Base-by-base conservation (phyloP, 2,888 invertebrate species). In the Caenorhabditis becei region DNA sequence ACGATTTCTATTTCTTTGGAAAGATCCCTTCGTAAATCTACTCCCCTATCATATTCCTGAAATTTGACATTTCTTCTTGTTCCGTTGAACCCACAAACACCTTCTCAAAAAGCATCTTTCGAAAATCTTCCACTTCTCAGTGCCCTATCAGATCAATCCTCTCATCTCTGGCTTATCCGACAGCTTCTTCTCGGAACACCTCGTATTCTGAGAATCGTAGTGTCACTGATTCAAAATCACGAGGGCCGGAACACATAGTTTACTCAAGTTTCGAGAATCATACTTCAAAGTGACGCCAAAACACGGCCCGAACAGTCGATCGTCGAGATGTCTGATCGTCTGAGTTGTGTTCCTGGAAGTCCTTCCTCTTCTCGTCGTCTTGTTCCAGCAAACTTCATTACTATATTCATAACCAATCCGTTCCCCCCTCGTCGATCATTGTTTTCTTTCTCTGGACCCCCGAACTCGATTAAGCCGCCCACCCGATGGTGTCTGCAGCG, bases 381-480 rank as follows among this genome's bases (percentile, higher is more conserved):
- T 41, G 49, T 49, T 49, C 49, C 23, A 16, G 14, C 26, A 59
- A 69, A 59, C 59, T 49, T 49, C 59, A 69, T 69, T 69, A 69
- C 35, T 69, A 49, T 69, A 69, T 69, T 69, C 69, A 59, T 59
- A 59, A 18, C 47, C 18, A 18, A 24, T 11, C 51, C 51, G 24
- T 11, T 16, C 2, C 41, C 16, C 41, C 41, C 41, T 16, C 41
- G 41, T 14, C 16, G 14, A 3, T 5, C 10, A 41, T 41, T 41
- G 41, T 14, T 11, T 41, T 14, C 16, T 32, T 32, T 4, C 10
- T 32, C 10, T 32, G 32, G 4, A 10, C 5, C 10, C 5, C 10
- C 41, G 41, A 41, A 41, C 14, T 14, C 41, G 41, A 41, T 41
- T 41, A 41, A 14, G 41, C 16, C 14, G 41, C 41, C 41, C 41